These are phyloP conservation scores for Tamias sibiricus DNA, from an alignment of 2,113 vertebrate genomes.

Conservation along the genomic window DNA sequence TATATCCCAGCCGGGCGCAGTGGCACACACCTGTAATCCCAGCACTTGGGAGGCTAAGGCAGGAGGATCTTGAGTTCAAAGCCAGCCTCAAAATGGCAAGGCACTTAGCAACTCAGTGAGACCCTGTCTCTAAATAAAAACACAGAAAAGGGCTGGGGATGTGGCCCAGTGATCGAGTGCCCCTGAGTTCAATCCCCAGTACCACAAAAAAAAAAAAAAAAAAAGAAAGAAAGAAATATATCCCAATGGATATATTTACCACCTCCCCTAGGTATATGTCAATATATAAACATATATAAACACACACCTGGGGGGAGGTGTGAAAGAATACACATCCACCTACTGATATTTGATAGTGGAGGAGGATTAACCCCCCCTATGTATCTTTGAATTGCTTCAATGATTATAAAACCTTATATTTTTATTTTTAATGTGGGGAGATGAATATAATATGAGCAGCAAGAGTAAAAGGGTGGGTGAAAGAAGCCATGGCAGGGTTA, in stretches of 20 bases:
- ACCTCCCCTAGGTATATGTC: background rate
- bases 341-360: background rate
- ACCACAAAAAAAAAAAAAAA: no score
- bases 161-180: no score
- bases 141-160: no score
- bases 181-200: no score
- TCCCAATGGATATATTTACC: background rate
- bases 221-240: no score
- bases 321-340: background rate
- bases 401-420: background rate
- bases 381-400: background rate
- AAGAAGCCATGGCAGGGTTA: background rate
- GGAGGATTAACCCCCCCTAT: background rate
- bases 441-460: background rate
- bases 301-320: background rate
- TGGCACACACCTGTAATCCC: no score
- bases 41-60: no score
- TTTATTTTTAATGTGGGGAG: background rate
- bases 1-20: no score
- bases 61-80: no score
- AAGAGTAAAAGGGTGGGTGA: fast-evolving
- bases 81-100: no score
- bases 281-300: background rate
- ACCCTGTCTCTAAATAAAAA: no score
- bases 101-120: no score